Base-by-base conservation (phyloP, 2,797 vertebrate genomes). In the Pseudochromis fuscus region DNA sequence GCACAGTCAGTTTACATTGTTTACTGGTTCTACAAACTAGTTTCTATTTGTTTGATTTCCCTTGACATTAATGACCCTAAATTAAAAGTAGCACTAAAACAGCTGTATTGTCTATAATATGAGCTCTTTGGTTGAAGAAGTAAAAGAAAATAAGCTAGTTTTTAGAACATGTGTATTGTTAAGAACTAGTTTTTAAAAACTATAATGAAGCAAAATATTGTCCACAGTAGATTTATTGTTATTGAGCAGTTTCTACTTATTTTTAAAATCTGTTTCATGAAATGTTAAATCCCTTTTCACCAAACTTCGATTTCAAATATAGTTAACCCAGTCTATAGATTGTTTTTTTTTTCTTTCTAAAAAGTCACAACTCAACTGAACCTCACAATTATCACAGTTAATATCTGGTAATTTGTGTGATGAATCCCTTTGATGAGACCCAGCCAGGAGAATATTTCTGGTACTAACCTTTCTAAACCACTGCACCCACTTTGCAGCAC, bases 401-500 rank as follows among this genome's bases (percentile, higher is more conserved):
- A n/a, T n/a, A n/a, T n/a, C n/a, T n/a, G n/a, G n/a, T n/a, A n/a
- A n/a, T n/a, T n/a, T n/a, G n/a, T n/a, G n/a, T n/a, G n/a, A n/a
- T n/a, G n/a, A n/a, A n/a, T n/a, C n/a, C n/a, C n/a, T n/a, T n/a
- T n/a, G n/a, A n/a, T n/a, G n/a, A n/a, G n/a, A n/a, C n/a, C n/a
- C n/a, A 30, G 31, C 5, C 19, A 28, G 23, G 15, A 9, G 13
- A 23, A 28, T 50, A 42, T 35, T 50, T 37, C n/a, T n/a, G n/a
- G n/a, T n/a, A n/a, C n/a, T n/a, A n/a, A n/a, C n/a, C n/a, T n/a
- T n/a, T n/a, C n/a, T n/a, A n/a, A n/a, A n/a, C n/a, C n/a, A n/a
- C n/a, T n/a, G n/a, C n/a, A n/a, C 23, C 49, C 19, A 37, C 66
- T 65, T 49, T 37, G 28, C 30, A 52, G 11, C 18, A 50, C 40